These are phyloP conservation scores for Drosophila leonis DNA, from an alignment of 2,888 invertebrate species.

Conservation along the genomic window DNA sequence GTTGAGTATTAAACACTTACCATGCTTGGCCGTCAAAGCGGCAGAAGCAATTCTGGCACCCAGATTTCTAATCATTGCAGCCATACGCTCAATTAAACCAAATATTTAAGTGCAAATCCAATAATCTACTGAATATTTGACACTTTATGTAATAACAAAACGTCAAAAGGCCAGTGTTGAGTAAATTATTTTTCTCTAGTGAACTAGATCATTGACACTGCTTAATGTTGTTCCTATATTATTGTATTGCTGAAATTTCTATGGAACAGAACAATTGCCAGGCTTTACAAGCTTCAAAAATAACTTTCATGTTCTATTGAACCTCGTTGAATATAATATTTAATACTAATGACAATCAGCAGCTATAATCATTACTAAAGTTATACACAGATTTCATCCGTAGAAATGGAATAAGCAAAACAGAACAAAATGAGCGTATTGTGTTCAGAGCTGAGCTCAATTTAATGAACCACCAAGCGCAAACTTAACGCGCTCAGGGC, in stretches of 20 bases:
- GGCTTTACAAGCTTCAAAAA: neutral
- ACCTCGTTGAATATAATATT: neutral
- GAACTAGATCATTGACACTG: slow-evolving; percentile 29
- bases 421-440: slow-evolving; percentile 11
- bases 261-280: neutral
- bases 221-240: neutral
- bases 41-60: slow-evolving; percentile 75
- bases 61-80: slow-evolving; percentile 83
- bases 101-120: slow-evolving; percentile 48
- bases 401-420: neutral
- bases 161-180: slow-evolving; percentile 54
- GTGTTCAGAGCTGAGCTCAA: neutral
- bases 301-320: neutral
- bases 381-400: neutral
- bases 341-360: neutral
- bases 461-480: slow-evolving; percentile 11
- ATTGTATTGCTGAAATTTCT: neutral
- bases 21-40: slow-evolving; percentile 75
- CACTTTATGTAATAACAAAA: slow-evolving; percentile 78
- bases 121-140: slow-evolving; percentile 57
- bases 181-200: neutral
- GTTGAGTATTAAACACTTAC: slow-evolving; percentile 58
- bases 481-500: slow-evolving; percentile 6
- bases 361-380: neutral
- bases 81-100: slow-evolving; percentile 73